phyloP scores from a whole-genome alignment of 2,113 vertebrate species.

The Ictidomys tridecemlineatus region DNA sequence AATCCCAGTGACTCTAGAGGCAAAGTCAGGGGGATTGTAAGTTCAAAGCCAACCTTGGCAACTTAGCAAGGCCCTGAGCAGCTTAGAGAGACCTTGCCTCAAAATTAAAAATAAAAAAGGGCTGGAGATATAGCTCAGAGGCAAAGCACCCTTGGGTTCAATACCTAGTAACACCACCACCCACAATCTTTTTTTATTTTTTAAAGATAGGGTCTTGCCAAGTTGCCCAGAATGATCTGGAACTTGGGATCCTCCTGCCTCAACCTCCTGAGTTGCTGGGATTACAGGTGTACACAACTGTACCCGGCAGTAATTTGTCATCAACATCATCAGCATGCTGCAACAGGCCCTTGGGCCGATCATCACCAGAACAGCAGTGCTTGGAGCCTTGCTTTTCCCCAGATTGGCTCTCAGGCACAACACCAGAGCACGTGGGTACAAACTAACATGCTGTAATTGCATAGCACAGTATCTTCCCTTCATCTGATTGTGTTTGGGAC shows the following conservation, averaged over 20 bases:
- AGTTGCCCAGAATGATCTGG: not conserved
- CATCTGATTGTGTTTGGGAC: slow-evolving; percentile 41
- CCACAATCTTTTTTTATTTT: no score
- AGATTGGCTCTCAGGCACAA: not conserved
- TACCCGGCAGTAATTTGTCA: not conserved
- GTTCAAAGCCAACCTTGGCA: no score
- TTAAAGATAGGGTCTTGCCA: not conserved
- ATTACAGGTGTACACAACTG: not conserved
- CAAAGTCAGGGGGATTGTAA: no score
- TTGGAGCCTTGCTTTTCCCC: not conserved
- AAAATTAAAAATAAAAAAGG: no score
- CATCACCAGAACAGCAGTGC: not conserved
- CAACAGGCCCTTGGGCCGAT: not conserved
- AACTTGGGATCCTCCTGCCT: not conserved
- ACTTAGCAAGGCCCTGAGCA: no score
- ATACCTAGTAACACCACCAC: no score
- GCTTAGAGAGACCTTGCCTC: no score
- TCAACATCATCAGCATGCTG: not conserved
- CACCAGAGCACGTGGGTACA: not conserved
- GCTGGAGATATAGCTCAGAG: no score
- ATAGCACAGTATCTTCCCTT: not conserved
- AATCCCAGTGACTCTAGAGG: no score
- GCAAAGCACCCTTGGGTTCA: no score
- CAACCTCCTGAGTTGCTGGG: no score
- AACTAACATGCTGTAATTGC: not conserved